Base-by-base conservation (phyloP, 2,888 invertebrate genomes). In the Pollenia griseotomentosa region DNA sequence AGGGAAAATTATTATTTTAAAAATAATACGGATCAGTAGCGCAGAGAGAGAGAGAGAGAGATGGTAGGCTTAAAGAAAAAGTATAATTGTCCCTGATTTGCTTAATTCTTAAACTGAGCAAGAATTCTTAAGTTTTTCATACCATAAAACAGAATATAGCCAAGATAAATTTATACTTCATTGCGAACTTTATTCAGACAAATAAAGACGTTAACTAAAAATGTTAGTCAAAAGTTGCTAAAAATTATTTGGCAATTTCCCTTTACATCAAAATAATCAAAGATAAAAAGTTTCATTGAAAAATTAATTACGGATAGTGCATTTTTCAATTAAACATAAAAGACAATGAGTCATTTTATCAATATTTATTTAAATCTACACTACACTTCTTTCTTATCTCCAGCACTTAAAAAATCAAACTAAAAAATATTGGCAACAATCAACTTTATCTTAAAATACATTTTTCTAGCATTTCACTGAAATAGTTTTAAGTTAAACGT, bases 261-360 rank as follows among this genome's bases (percentile, higher is more conserved):
- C 7, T 8, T 2, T 33, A 78, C 55, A 55, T n/a, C 46, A 65
- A 65, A 48, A 46, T 16, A 46, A 16, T 66, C 48, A 2, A 53
- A 57, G 66, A 48, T 57, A 68, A 78, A 66, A 53, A 55, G 0
- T 77, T 9, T 7, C 14, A 19, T 42, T 19, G 42, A 79, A 61
- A 44, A 42, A 63, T 73, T 23, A 75, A 77, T 68, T 77, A 61
- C 16, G 14, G 23, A 33, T 14, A 83, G 33, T 55, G 44, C 42
- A 42, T 57, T 53, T 70, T 70, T 11, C 16, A 53, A 11, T 66
- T 42, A 53, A 61, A 80, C 19, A 4, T 42, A 9, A 75, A 2
- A 44, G 59, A 53, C 82, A 68, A 11, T 82, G 57, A 74, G 48
- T 57, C 8, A 2, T 65, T 81, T 73, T 65, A 81, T 81, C 80